These are phyloP conservation scores for Mimachlamys varia DNA, from an alignment of 2,888 invertebrate species.

Conservation along the genomic window DNA sequence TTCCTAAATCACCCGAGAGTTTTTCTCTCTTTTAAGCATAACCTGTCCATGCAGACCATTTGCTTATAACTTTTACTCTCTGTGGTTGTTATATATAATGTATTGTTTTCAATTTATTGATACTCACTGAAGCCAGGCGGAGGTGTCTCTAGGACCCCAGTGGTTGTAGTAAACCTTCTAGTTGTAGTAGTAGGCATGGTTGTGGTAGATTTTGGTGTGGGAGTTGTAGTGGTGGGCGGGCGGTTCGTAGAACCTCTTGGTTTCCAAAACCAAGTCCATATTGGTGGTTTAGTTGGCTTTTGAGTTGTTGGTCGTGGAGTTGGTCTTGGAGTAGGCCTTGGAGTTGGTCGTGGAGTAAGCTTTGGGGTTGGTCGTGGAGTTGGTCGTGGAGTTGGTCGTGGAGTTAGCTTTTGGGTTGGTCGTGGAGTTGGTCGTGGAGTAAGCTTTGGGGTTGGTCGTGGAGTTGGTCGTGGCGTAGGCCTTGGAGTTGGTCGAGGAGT, in stretches of 20 bases:
- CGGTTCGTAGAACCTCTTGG: not conserved
- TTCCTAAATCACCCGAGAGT: too few species aligned
- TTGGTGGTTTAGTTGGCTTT: not conserved
- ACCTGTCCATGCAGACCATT: too few species aligned
- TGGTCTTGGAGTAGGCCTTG: not conserved
- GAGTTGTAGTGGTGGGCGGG: not conserved
- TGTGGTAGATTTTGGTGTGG: not conserved
- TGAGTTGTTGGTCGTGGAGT: not conserved
- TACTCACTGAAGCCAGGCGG: constrained; percentile 3
- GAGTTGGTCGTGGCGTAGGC: not conserved
- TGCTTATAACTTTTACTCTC: too few species aligned
- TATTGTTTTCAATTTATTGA: too few species aligned
- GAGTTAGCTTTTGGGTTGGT: not conserved
- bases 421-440: not conserved
- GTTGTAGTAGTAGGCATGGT: not conserved
- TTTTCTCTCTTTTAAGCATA: too few species aligned
- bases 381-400: not conserved
- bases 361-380: not conserved
- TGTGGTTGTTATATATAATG: too few species aligned
- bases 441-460: not conserved
- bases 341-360: not conserved
- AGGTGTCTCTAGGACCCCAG: not conserved
- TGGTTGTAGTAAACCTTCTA: not conserved
- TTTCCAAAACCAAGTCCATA: not conserved
- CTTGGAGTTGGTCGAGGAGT: not conserved